phyloP scores from a whole-genome alignment of 1,140 invertebrate genomes.

The Drosophila santomea region DNA sequence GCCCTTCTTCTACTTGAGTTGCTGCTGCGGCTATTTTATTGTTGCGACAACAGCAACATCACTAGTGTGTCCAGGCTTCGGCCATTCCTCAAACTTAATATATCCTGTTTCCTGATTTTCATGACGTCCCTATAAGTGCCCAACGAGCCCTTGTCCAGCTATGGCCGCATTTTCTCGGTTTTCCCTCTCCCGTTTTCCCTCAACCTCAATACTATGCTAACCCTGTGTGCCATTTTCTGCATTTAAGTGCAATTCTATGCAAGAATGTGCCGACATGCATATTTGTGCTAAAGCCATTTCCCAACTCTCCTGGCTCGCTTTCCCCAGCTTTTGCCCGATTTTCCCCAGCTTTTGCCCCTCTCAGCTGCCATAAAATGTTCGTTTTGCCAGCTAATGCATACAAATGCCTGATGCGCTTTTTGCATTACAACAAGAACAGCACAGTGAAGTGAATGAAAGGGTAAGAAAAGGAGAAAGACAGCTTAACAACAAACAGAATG shows the following conservation, averaged over 20 bases:
- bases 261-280: slow-evolving; percentile 80
- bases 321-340: slow-evolving; percentile 1
- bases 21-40: slow-evolving; percentile 52
- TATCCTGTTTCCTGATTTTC: slow-evolving; percentile 83
- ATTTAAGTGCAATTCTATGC: slow-evolving; percentile 83
- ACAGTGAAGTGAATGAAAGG: slow-evolving; percentile 14
- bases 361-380: slow-evolving; percentile 73
- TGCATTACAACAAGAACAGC: slow-evolving; percentile 74
- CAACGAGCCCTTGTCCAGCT: slow-evolving; percentile 11
- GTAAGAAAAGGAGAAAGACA: slow-evolving; percentile 22
- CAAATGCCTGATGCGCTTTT: slow-evolving; percentile 80
- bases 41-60: slow-evolving; percentile 70
- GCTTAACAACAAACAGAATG: slow-evolving; percentile 50
- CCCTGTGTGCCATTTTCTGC: slow-evolving; percentile 73
- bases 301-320: slow-evolving; percentile 29
- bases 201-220: not conserved
- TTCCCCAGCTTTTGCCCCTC: not conserved
- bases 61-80: slow-evolving; percentile 53
- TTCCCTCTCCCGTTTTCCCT: slow-evolving; percentile 6
- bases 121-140: slow-evolving; percentile 71
- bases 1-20: slow-evolving; percentile 10
- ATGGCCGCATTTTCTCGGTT: slow-evolving; percentile 68
- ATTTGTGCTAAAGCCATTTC: slow-evolving; percentile 80
- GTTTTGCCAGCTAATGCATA: slow-evolving; percentile 81
- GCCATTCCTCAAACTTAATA: slow-evolving; percentile 81